Evolutionary conservation across 1,140 invertebrate species (phyloP), one percentile per base, ranked within the genome.

Genomic region (Condylostylus longicornis): DNA sequence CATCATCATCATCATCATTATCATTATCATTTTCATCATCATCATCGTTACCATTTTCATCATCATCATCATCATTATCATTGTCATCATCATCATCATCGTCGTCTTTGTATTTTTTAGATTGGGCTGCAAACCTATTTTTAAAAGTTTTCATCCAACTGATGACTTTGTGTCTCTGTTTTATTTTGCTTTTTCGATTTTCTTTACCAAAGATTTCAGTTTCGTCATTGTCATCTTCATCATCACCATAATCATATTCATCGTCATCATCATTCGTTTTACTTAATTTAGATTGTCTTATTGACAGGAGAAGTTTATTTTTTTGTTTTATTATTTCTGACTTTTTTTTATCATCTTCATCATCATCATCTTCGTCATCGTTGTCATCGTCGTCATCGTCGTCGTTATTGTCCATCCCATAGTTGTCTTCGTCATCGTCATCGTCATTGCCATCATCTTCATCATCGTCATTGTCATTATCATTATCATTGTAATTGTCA

Each of bases 31-130:
- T 48, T 12, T 65, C 53, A 13, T 65, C 51, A 5, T 64, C 53
- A 4, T 65, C 50, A 6, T 62, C 48, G 9, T 64, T 56, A 20
- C 68, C 52, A 41, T 67, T 56, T 2, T 65, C 56, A 7, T 68
- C 54, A 10, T 67, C 51, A 27, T 66, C 56, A 28, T 62, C 55
- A 36, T 66, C 53, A 21, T 66, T 54, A 23, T 66, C 50, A 18
- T 69, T 53, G 4, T 67, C 51, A 23, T 66, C 58, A 37, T 68
- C 53, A 40, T 69, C 57, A 14, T 64, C 53, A 35, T 68, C 61
- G 29, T 66, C 54, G 29, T 60, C 51, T 18, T 52, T 46, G 42
- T 51, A 41, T 23, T 57, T 44, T 30, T 54, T 48, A 18, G 14
- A 10, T 17, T 33, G 5, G 19, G 14, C 32, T 10, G 14, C 32